Percentiles rank a stretch among this genome's conserved stretches.
phyloP scores from a whole-genome alignment of 2,888 invertebrate species.

The Tachina grossa region DNA sequence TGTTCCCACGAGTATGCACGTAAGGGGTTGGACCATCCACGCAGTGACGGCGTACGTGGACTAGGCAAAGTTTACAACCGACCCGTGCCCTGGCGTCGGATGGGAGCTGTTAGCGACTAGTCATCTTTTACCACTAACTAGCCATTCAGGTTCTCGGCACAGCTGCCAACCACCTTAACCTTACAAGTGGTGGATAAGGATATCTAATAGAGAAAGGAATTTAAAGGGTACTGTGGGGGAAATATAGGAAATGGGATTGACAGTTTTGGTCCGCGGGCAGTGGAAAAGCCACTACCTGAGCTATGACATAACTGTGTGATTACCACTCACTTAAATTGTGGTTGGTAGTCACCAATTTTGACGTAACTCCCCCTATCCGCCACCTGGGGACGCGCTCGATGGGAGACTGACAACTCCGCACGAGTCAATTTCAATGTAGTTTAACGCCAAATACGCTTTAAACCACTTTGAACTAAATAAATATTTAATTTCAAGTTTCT shows the following conservation, averaged over 20 bases:
- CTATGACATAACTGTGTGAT: constrained; percentile 13
- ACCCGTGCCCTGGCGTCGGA: constrained; percentile 46
- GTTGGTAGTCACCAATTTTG: not conserved
- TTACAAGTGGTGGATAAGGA: constrained; percentile 37
- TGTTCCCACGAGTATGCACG: constrained; percentile 54
- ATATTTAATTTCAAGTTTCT: no score
- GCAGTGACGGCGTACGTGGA: constrained; percentile 50
- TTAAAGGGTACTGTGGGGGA: not conserved
- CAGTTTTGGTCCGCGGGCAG: constrained; percentile 45
- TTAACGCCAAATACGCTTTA: no score
- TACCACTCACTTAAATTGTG: not conserved
- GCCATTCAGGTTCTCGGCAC: constrained; percentile 56
- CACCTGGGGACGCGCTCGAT: constrained; percentile 59
- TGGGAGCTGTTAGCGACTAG: constrained; percentile 50
- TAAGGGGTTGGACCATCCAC: constrained; percentile 44
- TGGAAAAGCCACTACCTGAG: constrained; percentile 21
- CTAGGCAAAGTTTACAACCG: constrained; percentile 46
- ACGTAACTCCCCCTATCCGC: constrained; percentile 50
- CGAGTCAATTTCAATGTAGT: constrained; percentile 24
- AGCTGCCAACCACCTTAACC: constrained; percentile 54
- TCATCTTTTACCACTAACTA: constrained; percentile 50
- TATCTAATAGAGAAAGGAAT: not conserved
- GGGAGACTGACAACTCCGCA: constrained; percentile 58
- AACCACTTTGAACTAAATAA: no score
- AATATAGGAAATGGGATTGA: not conserved